Conservation (phyloP, 2,113 vertebrate genomes). For the Rhombomys opimus region DNA sequence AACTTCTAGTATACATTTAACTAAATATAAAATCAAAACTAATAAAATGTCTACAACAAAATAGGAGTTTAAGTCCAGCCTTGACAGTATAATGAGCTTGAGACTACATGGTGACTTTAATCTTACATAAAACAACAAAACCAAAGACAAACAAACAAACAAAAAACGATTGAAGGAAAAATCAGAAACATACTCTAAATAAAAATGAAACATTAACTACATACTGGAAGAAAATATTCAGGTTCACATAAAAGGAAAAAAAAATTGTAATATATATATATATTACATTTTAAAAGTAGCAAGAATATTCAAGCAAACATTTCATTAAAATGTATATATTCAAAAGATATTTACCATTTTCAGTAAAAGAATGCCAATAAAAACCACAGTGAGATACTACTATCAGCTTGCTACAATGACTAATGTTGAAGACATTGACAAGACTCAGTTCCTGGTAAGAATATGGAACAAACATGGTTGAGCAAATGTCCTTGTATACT, state of each 20-base stretch:
- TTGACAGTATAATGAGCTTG: background rate
- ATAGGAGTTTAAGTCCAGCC: background rate
- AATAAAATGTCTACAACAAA: constrained; percentile 22
- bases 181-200: background rate
- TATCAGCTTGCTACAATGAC: background rate
- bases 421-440: constrained; percentile 8
- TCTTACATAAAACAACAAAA: background rate
- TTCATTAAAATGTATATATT: background rate
- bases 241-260: background rate
- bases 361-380: constrained; percentile 19
- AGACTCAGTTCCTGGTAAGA: background rate
- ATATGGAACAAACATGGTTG: background rate
- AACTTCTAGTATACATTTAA: background rate
- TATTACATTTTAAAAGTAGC: background rate
- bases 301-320: background rate
- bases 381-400: constrained; percentile 14
- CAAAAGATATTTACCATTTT: background rate
- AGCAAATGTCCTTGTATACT: too few species aligned
- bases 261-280: background rate
- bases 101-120: background rate
- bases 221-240: background rate
- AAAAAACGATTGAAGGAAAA: background rate
- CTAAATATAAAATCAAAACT: background rate
- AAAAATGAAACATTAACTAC: background rate
- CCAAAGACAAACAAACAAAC: background rate